These are phyloP conservation scores for Hyposmocoma kahamanoa DNA, from an alignment of 1,140 invertebrate species.

Conservation along the genomic window DNA sequence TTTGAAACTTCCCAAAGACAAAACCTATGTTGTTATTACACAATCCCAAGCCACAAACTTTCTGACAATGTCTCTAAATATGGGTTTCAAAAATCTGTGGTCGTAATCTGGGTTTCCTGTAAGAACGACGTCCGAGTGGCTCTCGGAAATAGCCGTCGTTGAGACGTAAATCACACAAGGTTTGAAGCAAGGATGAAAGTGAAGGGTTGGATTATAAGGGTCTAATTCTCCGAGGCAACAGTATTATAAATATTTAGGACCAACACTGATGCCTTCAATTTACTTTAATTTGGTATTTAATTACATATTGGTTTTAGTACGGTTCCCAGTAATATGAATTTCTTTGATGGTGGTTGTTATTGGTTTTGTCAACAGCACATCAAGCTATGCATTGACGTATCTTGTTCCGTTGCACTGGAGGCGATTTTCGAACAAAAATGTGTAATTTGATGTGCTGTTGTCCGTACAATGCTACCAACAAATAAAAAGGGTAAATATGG, in stretches of 20 bases:
- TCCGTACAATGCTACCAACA: no score
- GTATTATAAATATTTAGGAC: constrained; percentile 60
- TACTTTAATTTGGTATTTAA: constrained; percentile 52
- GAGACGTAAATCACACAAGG: constrained; percentile 58
- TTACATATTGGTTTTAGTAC: constrained; percentile 29
- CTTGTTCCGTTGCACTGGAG: background rate
- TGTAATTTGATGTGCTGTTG: no score
- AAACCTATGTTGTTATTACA: no score
- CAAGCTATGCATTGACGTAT: no score
- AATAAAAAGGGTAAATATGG: no score
- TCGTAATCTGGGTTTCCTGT: no score
- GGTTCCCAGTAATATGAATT: constrained; percentile 18
- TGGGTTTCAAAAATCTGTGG: no score
- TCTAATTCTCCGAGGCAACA: constrained; percentile 48
- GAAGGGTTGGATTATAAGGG: constrained; percentile 67
- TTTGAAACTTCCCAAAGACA: no score
- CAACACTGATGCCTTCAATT: constrained; percentile 47
- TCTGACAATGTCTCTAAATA: no score
- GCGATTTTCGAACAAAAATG: no score
- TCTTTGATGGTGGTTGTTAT: constrained; percentile 3
- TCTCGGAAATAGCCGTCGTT: constrained; percentile 36
- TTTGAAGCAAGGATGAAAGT: constrained; percentile 48
- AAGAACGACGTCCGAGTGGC: constrained; percentile 31
- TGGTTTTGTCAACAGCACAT: no score
- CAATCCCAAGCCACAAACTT: no score